These are phyloP conservation scores for Drosophila barbarae DNA, from an alignment of 2,888 invertebrate genomes.

Conservation along the genomic window DNA sequence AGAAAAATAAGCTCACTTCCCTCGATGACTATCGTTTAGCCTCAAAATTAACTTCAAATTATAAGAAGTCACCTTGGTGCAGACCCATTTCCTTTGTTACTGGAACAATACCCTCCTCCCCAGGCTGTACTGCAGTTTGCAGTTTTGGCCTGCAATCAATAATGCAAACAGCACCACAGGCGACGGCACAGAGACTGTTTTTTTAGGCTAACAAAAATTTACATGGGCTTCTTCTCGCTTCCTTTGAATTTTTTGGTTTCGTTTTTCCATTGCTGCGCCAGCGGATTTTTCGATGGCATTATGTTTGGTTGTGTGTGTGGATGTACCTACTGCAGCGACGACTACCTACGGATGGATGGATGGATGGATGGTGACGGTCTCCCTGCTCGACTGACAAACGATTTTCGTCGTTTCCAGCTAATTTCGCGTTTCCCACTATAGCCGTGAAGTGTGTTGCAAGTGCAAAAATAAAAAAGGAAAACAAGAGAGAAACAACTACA, in stretches of 20 bases:
- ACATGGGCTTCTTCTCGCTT: conserved; percentile 50
- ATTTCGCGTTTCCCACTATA: conserved; percentile 49
- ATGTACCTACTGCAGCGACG: conserved; percentile 22
- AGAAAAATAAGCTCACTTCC: background rate
- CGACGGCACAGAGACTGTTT: conserved; percentile 30
- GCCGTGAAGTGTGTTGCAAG: conserved; percentile 63
- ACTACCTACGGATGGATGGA: conserved; percentile 20
- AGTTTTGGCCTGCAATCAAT: conserved; percentile 53
- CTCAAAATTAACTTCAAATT: background rate
- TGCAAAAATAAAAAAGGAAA: conserved; percentile 16
- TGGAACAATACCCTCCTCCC: conserved; percentile 13
- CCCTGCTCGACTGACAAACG: conserved; percentile 49
- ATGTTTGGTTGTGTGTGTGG: background rate
- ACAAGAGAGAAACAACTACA: conserved; percentile 33
- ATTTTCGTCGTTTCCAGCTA: conserved; percentile 65
- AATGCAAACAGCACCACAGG: conserved; percentile 54
- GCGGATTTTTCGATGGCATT: conserved; percentile 54
- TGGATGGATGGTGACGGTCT: conserved; percentile 9
- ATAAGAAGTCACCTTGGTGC: conserved; percentile 13
- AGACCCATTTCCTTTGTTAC: conserved; percentile 1
- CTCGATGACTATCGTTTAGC: background rate
- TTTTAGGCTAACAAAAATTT: conserved; percentile 62
- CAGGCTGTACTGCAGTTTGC: conserved; percentile 33
- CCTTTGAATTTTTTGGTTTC: conserved; percentile 39
- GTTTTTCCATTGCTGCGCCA: conserved; percentile 52